Base-by-base conservation (phyloP, 2,888 invertebrate genomes). In the Hecatera dysodea region DNA sequence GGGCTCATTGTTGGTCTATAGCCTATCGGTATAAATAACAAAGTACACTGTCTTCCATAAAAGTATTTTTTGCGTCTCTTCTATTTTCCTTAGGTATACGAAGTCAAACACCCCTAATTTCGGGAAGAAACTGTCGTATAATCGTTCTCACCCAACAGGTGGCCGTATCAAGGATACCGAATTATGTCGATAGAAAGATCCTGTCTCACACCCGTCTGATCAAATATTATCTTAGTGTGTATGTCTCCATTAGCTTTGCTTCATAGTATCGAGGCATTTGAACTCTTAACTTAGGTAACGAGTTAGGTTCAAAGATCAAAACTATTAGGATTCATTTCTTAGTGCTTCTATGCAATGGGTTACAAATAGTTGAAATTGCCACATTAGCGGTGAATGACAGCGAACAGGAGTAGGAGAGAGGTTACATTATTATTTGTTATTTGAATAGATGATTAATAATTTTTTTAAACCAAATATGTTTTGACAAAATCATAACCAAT, bases 81-180 rank as follows among this genome's bases (percentile, higher is more conserved):
- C n/a, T 44, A 59, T 75, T 62, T 66, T 62, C 39, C 33, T 73
- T 24, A n/a, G n/a, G n/a, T n/a, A 22, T 39, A 17, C 42, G 29
- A 52, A 63, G 46, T 55, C 72, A 78, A 75, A 73, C 67, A 80
- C 57, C 67, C 76, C 62, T 76, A 76, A 76, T 80, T 80, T 80
- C 48, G 22, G 44, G 39, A 76, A 66, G 77, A 81, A 72, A 78
- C 39, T 55, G 56, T 78, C 67, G 57, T 78, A 63, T 81, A 81
- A 81, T 81, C 72, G 67, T 65, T 72, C 52, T 70, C 68, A 65
- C 17, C 67, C 84, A 82, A 82, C 82, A 82, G 84, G 82, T 82
- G 84, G 78, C 68, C 57, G 67, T 52, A 33, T 67, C 60, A 70
- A 78, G 66, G 68, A 67, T 67, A 57, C 27, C 56, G 56, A 69